Base-by-base conservation (phyloP, 1,140 invertebrate genomes). In the Neodiprion fabricii region DNA sequence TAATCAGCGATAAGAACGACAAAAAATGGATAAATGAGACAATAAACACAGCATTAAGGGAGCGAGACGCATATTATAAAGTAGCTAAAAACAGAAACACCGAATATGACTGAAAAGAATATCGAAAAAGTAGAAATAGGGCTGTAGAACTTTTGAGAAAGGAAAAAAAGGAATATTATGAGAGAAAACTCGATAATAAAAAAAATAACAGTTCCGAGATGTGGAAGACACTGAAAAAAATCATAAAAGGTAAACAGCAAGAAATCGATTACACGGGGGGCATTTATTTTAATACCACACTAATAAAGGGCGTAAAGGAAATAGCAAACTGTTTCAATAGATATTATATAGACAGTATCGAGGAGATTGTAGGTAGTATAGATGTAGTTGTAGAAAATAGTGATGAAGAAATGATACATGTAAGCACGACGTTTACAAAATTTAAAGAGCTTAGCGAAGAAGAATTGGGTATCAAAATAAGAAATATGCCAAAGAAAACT, bases 181-280 rank as follows among this genome's bases (percentile, higher is more conserved):
- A 67, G 8, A n/a, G 21, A 69, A 67, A 68, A 53, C 72, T 70
- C n/a, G 71, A 72, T 67, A 48, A 48, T 53, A 75, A 72, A 10
- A 75, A 72, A 49, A 48, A 28, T n/a, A 67, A 70, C 21, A 49
- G 48, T 67, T 48, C 21, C n/a, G 49, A 70, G 14, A 69, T 74
- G 73, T 74, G 73, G 73, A 70, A 48, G 28, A 74, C 73, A 70
- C 14, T 74, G 50, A 74, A 74, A 70, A 74, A 47, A 11, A 8
- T 74, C 23, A 21, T 74, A 48, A 74, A 74, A 21, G 48, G 73
- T 2, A 74, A 69, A 70, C 67, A 47, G 40, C 71, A 61, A 72
- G 50, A 70, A 70, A 53, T 21, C 28, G 47, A 69, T n/a, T 69
- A 49, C 40, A 69, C 10, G 9, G 48, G 23, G 10, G 48, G 73